Base-by-base conservation (phyloP, 2,888 invertebrate genomes). In the Boloria euphrosyne region DNA sequence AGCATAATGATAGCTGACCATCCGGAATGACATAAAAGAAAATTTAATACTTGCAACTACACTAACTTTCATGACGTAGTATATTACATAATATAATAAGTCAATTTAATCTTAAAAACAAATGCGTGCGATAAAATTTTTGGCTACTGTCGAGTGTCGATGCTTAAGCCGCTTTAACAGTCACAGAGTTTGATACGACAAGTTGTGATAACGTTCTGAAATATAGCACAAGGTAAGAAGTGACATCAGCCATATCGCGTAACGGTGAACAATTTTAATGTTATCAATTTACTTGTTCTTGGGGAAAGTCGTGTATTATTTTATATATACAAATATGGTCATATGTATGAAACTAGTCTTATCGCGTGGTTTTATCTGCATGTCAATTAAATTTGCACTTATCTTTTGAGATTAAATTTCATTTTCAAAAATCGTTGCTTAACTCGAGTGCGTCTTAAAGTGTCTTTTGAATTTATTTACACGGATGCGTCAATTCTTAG, bases 181-280 rank as follows among this genome's bases (percentile, higher is more conserved):
- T 27, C 58, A 52, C n/a, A 38, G n/a, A 46, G 64, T 65, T 59
- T 65, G 59, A 65, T 65, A 52, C 31, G 59, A 65, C 64, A 65
- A 44, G 31, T 44, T 31, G 17, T 64, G 64, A 65, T 65, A 59
- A 59, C 58, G 10, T 38, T 13, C 7, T 46, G 51, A 59, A 51
- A 65, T 52, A 59, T 52, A 31, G 51, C 17, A 14, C 50, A 31
- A 27, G 44, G 51, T 58, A 52, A 22, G 46, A 58, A 18, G 31
- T 18, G 61, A 59, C 27, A 50, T 57, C 58, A 51, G 58, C 51
- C 18, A 6, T 52, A 54, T 64, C 58, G 46, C 17, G 17, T 65
- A 65, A 65, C 64, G 52, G 64, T 59, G 17, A 16, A 17, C 13
- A n/a, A 18, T 17, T 17, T 43, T n/a, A 50, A 22, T 17, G 51